Evolutionary conservation across 2,113 vertebrate genomes (phyloP).

Genomic region (Thymallus thymallus): DNA sequence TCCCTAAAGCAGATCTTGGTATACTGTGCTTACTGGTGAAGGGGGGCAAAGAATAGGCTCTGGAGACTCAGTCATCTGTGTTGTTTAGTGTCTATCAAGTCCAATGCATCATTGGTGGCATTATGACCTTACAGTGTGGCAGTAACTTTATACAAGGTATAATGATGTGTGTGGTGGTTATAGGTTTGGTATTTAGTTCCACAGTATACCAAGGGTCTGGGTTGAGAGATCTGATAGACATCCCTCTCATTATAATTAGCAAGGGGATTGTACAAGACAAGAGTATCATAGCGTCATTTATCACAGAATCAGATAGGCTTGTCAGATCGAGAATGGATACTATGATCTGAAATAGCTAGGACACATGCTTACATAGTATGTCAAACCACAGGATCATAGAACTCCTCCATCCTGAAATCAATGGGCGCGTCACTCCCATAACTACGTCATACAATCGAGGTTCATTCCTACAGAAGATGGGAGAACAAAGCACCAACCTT

Average conservation of each 20-base stretch:
- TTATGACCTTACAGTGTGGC: not conserved
- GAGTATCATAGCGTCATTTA: constrained; percentile 13
- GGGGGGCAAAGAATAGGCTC: not conserved
- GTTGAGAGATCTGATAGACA: constrained; percentile 22
- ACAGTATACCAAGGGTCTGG: constrained; percentile 36
- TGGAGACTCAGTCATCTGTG: not conserved
- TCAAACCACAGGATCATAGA: constrained; percentile 19
- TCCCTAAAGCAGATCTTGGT: constrained; percentile 45
- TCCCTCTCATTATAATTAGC: not conserved
- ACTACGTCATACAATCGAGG: constrained; percentile 39
- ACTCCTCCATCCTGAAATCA: not conserved
- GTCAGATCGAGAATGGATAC: not conserved
- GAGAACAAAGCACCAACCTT: constrained; percentile 87
- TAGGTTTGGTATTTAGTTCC: not conserved
- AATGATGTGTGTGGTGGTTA: not conserved
- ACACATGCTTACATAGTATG: not conserved
- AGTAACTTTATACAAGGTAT: not conserved
- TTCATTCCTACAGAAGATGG: constrained; percentile 25
- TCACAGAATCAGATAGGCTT: not conserved
- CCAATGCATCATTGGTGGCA: not conserved
- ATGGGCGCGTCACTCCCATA: constrained; percentile 5
- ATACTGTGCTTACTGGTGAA: constrained; percentile 15
- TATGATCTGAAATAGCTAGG: not conserved
- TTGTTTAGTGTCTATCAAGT: not conserved
- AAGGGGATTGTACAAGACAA: not conserved